Evolutionary conservation across 2,113 vertebrate species (phyloP).

Genomic region (Pollachius pollachius): DNA sequence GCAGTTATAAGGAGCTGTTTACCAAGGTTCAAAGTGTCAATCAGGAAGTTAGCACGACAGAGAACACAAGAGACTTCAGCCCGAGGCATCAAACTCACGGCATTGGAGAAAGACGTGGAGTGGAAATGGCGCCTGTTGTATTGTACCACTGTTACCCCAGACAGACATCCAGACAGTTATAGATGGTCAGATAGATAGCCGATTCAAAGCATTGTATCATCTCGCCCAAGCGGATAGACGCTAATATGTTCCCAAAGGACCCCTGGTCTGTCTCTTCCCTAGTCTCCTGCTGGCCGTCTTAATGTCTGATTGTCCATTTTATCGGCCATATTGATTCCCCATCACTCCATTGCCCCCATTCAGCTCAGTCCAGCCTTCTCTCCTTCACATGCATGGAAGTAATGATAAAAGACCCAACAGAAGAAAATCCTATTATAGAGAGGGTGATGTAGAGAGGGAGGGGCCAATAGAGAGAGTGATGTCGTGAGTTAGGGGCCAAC

Average conservation of each 20-base stretch:
- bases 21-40: too few relatives aligned
- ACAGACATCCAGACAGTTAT: slow-evolving; percentile 36
- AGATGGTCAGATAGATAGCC: slow-evolving; percentile 16
- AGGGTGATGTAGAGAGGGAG: background rate
- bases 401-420: slow-evolving; percentile 40
- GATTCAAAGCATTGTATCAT: slow-evolving; percentile 30
- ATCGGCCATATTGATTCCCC: slow-evolving; percentile 66
- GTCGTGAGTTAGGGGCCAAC: background rate
- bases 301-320: slow-evolving; percentile 59
- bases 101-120: too few relatives aligned
- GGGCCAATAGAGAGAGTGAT: slow-evolving; percentile 17
- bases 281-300: slow-evolving; percentile 16
- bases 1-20: too few relatives aligned
- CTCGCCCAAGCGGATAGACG: slow-evolving; percentile 19
- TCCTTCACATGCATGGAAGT: slow-evolving; percentile 58
- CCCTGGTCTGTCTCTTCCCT: background rate
- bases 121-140: too few relatives aligned
- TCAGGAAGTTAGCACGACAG: too few relatives aligned
- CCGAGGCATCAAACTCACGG: too few relatives aligned
- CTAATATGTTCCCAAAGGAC: slow-evolving; percentile 40
- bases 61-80: too few relatives aligned
- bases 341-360: slow-evolving; percentile 49
- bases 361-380: slow-evolving; percentile 45
- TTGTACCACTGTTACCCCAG: background rate
- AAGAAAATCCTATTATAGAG: slow-evolving; percentile 49